phyloP scores from a whole-genome alignment of 2,888 invertebrate genomes.

The Pandemis heparana region DNA sequence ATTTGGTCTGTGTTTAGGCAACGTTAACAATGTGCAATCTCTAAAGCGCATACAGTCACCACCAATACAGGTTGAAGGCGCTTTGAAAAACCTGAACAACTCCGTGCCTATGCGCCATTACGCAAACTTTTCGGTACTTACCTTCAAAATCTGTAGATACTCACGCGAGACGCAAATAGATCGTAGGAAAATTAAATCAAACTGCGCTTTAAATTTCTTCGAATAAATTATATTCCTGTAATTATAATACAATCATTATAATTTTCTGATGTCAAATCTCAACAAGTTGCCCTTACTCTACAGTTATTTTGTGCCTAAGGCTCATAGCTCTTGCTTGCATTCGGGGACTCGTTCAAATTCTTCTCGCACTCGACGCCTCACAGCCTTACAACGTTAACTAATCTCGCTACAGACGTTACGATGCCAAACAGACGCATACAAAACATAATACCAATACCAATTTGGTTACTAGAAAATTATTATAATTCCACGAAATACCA shows the following conservation, averaged over 20 bases:
- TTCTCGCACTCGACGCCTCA: conserved; percentile 61
- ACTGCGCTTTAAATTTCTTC: conserved; percentile 51
- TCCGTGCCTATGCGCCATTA: too few species aligned
- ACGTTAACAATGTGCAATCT: too few species aligned
- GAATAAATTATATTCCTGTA: conserved; percentile 83
- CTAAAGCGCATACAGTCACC: too few species aligned
- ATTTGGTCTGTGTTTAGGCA: too few species aligned
- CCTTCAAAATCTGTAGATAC: too few species aligned
- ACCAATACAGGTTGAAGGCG: too few species aligned
- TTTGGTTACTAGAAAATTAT: conserved; percentile 37
- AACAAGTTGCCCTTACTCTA: conserved; percentile 72
- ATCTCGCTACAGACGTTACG: conserved; percentile 31
- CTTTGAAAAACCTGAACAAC: too few species aligned
- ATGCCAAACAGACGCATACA: conserved; percentile 33
- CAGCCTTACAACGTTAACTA: conserved; percentile 55
- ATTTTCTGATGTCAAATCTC: conserved; percentile 79
- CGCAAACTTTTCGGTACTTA: too few species aligned
- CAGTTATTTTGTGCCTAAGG: conserved; percentile 75
- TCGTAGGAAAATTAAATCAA: conserved; percentile 43
- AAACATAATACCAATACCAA: conserved; percentile 37
- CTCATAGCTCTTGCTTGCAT: conserved; percentile 51
- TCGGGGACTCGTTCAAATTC: conserved; percentile 55
- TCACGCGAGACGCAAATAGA: conserved; percentile 24
- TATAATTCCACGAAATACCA: conserved; percentile 32
- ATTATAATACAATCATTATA: conserved; percentile 76